Evolutionary conservation across 2,888 invertebrate species (phyloP), one percentile per base, ranked within the genome.

Genomic region (Mesorhabditis belari): DNA sequence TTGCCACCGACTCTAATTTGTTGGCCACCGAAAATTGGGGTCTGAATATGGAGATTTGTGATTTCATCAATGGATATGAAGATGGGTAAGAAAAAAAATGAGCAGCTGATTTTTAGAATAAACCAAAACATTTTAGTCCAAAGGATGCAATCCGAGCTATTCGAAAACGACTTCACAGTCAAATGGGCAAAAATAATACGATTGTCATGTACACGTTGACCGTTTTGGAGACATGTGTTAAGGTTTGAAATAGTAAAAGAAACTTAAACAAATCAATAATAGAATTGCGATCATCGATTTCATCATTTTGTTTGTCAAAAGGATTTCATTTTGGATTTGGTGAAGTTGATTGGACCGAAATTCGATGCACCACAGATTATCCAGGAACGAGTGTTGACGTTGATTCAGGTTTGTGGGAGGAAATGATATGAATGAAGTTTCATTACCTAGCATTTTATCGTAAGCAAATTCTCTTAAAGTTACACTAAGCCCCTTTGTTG

Each of bases 31-130:
- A 98, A 84, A 93, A 98, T 83, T 98, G 98, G 98, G 91, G 89
- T 19, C 87, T 96, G 61, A 95, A 94, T 83, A 93, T 98, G 90
- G 96, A 96, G 86, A 94, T 98, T 81, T 98, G 96, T 85, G 98
- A 98, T 84, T 87, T 92, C 80, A 90, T 98, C 74, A 96, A 96
- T 83, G 91, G 90, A 82, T 91, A 89, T 59, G 91, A 95, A 75
- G 96, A 98, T 77, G 94, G 92, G 85, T 85, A 69, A 72, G 79
- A n/a, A n/a, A n/a, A n/a, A n/a, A n/a, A n/a, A n/a, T n/a, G n/a
- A n/a, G n/a, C n/a, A n/a, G n/a, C n/a, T n/a, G n/a, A n/a, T n/a
- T n/a, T n/a, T 85, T 17, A 51, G 21, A 51, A 51, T 17, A 17
- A 19, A 17, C 9, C 9, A 51, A n/a, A n/a, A 19, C 51, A 9